Base-by-base conservation (phyloP, 2,797 vertebrate species). In the Acanthurus leucopareius region DNA sequence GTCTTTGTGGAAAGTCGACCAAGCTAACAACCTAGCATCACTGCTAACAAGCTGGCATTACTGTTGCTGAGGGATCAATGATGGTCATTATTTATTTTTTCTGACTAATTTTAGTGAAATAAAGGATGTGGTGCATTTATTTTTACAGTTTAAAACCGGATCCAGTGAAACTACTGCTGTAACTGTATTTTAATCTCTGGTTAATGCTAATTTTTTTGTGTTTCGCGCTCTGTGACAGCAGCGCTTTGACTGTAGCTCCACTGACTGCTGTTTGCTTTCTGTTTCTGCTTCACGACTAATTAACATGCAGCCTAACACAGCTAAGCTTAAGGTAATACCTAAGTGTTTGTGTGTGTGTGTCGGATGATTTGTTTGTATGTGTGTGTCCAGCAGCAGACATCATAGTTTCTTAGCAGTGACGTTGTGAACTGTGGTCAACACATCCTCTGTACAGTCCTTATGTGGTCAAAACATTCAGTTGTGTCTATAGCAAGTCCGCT, bases 241-340 rank as follows among this genome's bases (percentile, higher is more conserved):
- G 67, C 67, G 51, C 35, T 57, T 47, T 40, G 48, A 61, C 42
- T 75, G 65, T 76, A 79, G 78, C 63, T 48, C 35, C 66, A 68
- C 77, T 88, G 67, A 82, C 51, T 6, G n/a, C 85, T 71, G 35
- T 89, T 74, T 88, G 68, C 84, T 83, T 86, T 81, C 77, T 90
- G 80, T 89, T 80, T 91, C 84, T 91, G 88, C 89, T 85, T 82
- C 72, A 63, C 62, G 49, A 71, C 45, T 38, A 44, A 70, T 58
- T 86, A 84, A 83, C 84, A 86, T 57, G 89, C 92, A 93, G 91
- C 88, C 85, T 87, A 91, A 89, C 77, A 45, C 88, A 74, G 86
- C 86, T 88, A 91, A 91, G 82, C 69, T 82, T 74, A 93, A 95
- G 91, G 91, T 94, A 92, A 93, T 19, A 32, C 13, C 25, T 56